Evolutionary conservation across 2,113 vertebrate genomes (phyloP).

Genomic region (Cnemophilus loriae): DNA sequence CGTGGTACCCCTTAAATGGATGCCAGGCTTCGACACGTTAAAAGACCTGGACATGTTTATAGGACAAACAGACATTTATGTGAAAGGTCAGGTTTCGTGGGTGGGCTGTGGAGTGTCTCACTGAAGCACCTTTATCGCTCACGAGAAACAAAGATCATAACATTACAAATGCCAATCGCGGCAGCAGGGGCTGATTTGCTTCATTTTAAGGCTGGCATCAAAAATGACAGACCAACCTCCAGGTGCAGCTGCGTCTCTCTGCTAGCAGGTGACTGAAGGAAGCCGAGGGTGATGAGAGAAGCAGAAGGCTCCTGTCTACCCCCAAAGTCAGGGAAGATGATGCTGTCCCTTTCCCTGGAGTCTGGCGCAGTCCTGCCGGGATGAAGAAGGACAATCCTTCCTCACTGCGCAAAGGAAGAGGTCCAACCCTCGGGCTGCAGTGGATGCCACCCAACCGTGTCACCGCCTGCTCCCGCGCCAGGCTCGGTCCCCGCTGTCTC

Average conservation of each 20-base stretch:
- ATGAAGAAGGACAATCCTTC: neutral
- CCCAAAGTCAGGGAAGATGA: neutral
- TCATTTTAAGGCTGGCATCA: neutral
- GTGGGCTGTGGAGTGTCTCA: neutral
- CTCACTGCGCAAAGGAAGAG: neutral
- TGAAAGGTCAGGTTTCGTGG: neutral
- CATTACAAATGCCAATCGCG: neutral
- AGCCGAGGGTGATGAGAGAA: neutral
- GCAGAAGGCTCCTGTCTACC: neutral
- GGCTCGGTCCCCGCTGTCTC: neutral
- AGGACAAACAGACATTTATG: neutral
- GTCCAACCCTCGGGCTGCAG: neutral
- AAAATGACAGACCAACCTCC: neutral
- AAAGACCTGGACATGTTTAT: neutral
- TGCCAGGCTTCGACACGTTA: neutral
- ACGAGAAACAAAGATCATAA: neutral
- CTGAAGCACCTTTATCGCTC: neutral
- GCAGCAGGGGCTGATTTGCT: neutral
- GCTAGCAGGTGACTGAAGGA: accelerated
- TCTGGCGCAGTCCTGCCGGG: neutral
- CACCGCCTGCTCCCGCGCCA: neutral
- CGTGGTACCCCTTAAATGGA: neutral
- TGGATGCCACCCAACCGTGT: neutral
- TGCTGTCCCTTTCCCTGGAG: neutral
- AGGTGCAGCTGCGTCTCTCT: neutral